Percentiles rank a stretch among this genome's conserved stretches.
These are phyloP conservation scores for Polyergus mexicanus DNA, from an alignment of 1,140 invertebrate genomes.

Conservation along the genomic window DNA sequence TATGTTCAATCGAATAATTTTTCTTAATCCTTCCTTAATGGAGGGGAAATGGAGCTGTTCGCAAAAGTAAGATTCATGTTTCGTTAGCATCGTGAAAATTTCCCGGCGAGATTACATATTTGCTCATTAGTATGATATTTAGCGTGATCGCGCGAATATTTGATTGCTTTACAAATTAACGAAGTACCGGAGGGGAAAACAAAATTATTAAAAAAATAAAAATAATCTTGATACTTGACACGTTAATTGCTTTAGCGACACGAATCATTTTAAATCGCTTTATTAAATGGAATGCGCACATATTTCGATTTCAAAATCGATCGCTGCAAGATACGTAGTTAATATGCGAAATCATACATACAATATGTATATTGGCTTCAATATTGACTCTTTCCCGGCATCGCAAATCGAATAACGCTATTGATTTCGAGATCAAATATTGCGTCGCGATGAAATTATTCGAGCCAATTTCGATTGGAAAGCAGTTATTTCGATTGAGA, in stretches of 20 bases:
- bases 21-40: not conserved
- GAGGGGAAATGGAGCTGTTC: not conserved
- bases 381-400: no score
- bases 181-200: not conserved
- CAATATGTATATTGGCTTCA: no score
- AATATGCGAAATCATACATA: no score
- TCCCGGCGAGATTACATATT: not conserved
- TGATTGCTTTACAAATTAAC: slow-evolving; percentile 24
- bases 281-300: not conserved
- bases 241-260: not conserved
- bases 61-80: not conserved
- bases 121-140: not conserved
- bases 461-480: slow-evolving; percentile 4
- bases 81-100: slow-evolving; percentile 16
- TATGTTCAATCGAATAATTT: slow-evolving; percentile 17
- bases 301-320: not conserved
- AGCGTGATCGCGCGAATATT: not conserved
- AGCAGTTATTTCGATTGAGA: not conserved
- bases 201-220: not conserved
- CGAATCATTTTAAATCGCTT: not conserved
- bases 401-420: not conserved
- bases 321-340: not conserved
- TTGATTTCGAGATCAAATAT: not conserved
- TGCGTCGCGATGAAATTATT: not conserved
- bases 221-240: not conserved